Base-by-base conservation (phyloP, 2,113 vertebrate species). In the Albula goreensis region DNA sequence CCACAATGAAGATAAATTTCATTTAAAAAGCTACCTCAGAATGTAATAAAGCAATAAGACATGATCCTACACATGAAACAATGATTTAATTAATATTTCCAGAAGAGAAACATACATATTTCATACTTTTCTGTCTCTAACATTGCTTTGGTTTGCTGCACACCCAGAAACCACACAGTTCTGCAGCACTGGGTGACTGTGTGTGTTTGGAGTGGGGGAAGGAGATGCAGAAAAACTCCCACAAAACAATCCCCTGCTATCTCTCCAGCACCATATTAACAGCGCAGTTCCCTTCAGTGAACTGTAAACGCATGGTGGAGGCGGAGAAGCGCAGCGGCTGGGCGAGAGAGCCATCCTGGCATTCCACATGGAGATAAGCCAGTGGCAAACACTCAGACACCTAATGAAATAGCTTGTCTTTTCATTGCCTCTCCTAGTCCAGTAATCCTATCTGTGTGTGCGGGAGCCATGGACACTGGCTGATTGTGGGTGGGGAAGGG, bases 381-480 rank as follows among this genome's bases (percentile, higher is more conserved):
- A 51, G 60, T 52, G 82, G 86, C 89, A 93, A 94, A 92, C 89
- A 91, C 5, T 87, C 87, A 50, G 89, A 89, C 89, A 87, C 85
- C 86, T 92, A 93, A 93, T 93, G 91, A 90, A 88, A 87, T 86
- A 93, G 92, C 89, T 87, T 88, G 91, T 90, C 87, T 89, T 92
- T 93, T 93, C 92, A 92, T 93, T 93, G 90, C 89, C 85, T 93
- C 63, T 25, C n/a, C 88, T 91, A 90, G 89, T 90, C 90, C 87
- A 89, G 91, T 91, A 94, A 90, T 94, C 93, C 93, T 90, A 93
- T 93, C 92, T 92, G 87, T 89, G 87, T 89, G 91, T 86, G 88
- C 90, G 90, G 91, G 92, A 94, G 89, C 90, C 60, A 57, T 78
- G 83, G 57, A 41, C 88, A 87, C 22, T 86, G 90, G 90, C 78